These are phyloP conservation scores for Acipenser transmontanus DNA, from an alignment of 2,797 vertebrate genomes.

Conservation along the genomic window DNA sequence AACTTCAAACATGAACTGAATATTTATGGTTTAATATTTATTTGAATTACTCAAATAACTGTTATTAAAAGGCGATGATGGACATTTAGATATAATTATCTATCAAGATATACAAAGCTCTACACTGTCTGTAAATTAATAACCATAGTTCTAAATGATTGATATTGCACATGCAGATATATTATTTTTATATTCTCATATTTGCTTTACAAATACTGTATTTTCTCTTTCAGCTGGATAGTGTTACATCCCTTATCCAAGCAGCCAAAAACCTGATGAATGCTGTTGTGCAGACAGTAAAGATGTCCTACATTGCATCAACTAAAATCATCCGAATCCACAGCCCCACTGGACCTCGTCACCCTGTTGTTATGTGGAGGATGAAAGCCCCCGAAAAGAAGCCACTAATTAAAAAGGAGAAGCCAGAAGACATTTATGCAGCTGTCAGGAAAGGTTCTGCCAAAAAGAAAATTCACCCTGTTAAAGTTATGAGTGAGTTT, in stretches of 20 bases:
- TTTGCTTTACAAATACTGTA: background rate
- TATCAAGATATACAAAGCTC: too few species aligned
- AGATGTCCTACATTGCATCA: constrained; percentile 70
- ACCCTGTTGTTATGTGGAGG: constrained; percentile 65
- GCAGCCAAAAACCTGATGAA: constrained; percentile 71
- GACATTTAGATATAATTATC: too few species aligned
- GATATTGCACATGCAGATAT: background rate
- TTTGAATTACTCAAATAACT: too few species aligned
- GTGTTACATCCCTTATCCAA: constrained; percentile 64
- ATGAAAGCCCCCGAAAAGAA: constrained; percentile 70
- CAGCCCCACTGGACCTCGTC: constrained; percentile 49
- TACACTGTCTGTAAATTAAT: too few species aligned
- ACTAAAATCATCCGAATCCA: constrained; percentile 67
- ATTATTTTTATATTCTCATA: background rate
- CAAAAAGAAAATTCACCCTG: constrained; percentile 62
- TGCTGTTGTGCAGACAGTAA: constrained; percentile 66
- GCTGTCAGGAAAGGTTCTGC: constrained; percentile 59
- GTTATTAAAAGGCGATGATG: too few species aligned
- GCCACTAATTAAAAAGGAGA: constrained; percentile 64
- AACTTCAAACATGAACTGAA: too few species aligned
- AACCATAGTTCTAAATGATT: background rate
- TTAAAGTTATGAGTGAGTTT: constrained; percentile 69
- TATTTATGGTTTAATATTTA: too few species aligned
- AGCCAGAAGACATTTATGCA: constrained; percentile 57
- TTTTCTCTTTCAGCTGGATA: constrained; percentile 51